Percentiles rank a stretch among this genome's conserved stretches.
Evolutionary conservation across 2,797 vertebrate species (phyloP).

Genomic region (Balearica regulorum): DNA sequence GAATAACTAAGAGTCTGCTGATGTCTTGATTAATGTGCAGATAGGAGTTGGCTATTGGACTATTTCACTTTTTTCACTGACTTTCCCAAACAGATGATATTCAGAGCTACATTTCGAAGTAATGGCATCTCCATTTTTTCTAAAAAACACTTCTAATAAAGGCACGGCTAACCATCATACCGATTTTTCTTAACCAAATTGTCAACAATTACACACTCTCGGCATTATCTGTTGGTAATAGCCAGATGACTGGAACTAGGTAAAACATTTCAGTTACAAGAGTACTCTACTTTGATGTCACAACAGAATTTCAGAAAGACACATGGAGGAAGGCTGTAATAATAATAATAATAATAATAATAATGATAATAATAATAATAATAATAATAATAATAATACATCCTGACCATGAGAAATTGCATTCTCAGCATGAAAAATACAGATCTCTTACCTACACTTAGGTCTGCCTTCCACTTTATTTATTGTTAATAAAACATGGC

Average conservation of each 20-base stretch:
- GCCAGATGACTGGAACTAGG: rapidly evolving
- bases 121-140: not conserved
- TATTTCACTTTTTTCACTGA: not conserved
- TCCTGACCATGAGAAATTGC: not conserved
- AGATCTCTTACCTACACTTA: not conserved
- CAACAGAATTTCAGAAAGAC: not conserved
- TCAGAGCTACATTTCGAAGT: not conserved
- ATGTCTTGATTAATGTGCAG: not conserved
- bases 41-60: rapidly evolving
- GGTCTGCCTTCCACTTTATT: rapidly evolving
- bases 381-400: not conserved
- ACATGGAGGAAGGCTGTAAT: not conserved
- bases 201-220: rapidly evolving
- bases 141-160: not conserved
- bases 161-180: rapidly evolving
- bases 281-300: not conserved
- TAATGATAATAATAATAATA: not conserved
- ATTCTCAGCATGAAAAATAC: not conserved
- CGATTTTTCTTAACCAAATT: not conserved
- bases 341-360: not conserved
- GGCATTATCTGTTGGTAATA: not conserved
- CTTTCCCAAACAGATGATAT: not conserved
- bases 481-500: not conserved
- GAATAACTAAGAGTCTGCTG: not conserved
- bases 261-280: not conserved